Base-by-base conservation (phyloP, 2,797 vertebrate genomes). In the Gephyroberyx darwinii region DNA sequence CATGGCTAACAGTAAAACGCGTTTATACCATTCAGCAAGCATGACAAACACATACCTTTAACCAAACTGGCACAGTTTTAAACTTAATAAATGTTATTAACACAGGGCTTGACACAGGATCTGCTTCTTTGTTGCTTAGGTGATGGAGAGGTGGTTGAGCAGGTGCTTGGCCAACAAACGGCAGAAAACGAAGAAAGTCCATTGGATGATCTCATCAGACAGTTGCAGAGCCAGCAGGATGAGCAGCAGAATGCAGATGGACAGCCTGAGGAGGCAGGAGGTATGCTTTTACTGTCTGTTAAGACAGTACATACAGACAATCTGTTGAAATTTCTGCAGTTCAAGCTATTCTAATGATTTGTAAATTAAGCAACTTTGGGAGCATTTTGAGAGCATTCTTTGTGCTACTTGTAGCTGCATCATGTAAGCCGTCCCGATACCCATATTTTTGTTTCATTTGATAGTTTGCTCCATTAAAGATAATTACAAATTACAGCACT, bases 111-210 rank as follows among this genome's bases (percentile, higher is more conserved):
- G 45, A 86, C 12, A 6, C 14, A 2, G 14, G 0, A 8, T 64
- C 4, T 74, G 22, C 31, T 41, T 67, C 37, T 74, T 19, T 84
- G 56, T 75, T 77, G 19, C 20, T 73, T 82, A 99, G 97, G 96
- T 86, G 96, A 99, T 26, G 98, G 97, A 0, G 98, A 99, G 84
- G 94, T 99, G 71, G 95, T 99, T 52, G 97, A 99, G 86, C 97
- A 98, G 91, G 97, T 99, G 67, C 96, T 99, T 45, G 97, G 96
- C 56, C 98, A 98, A 87, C 96, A 98, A 86, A 97, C 96, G 0
- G 85, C 83, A 31, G 94, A 93, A 41, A 96, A 96, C 73, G 94
- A 95, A 81, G 96, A 95, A 79, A 97, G 94, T 79, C 89, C 96
- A 17, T 91, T 99, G 71, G 98, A 99, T 87, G 96, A 92, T 69